A percentile compares a stretch with the other conserved stretches of the same genome.
Conservation (phyloP, 2,113 vertebrate genomes). For the Saiga tatarica region DNA sequence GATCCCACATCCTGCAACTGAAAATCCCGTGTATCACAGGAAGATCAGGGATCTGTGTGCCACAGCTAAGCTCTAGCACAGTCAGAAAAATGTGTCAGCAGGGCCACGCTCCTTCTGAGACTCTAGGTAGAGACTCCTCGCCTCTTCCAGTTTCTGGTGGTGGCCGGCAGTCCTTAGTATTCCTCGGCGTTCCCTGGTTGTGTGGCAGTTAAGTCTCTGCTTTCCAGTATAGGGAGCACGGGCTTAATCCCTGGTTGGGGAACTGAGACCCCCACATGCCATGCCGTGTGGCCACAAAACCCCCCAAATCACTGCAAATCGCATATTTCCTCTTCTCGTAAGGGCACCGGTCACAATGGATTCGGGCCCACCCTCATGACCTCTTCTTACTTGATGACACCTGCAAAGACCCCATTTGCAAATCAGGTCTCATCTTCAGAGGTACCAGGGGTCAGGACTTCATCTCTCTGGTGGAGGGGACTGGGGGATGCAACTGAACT, state of each 20-base stretch:
- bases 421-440: neutral
- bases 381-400: neutral
- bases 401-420: neutral
- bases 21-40: neutral
- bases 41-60: neutral
- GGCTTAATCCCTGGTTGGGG: neutral
- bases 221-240: neutral
- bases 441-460: neutral
- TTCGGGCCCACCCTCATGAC: neutral
- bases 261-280: neutral
- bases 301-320: neutral
- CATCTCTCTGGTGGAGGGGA: accelerated
- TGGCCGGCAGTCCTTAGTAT: neutral
- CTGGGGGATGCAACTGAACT: neutral
- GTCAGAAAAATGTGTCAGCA: neutral
- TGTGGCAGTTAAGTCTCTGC: neutral
- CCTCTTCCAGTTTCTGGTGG: neutral
- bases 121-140: accelerated
- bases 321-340: neutral
- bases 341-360: neutral
- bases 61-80: neutral
- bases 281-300: neutral
- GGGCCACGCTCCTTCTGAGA: neutral
- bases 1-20: neutral
- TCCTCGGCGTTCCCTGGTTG: neutral